Base-by-base conservation (phyloP, 2,888 invertebrate species). In the Torymus texanus region DNA sequence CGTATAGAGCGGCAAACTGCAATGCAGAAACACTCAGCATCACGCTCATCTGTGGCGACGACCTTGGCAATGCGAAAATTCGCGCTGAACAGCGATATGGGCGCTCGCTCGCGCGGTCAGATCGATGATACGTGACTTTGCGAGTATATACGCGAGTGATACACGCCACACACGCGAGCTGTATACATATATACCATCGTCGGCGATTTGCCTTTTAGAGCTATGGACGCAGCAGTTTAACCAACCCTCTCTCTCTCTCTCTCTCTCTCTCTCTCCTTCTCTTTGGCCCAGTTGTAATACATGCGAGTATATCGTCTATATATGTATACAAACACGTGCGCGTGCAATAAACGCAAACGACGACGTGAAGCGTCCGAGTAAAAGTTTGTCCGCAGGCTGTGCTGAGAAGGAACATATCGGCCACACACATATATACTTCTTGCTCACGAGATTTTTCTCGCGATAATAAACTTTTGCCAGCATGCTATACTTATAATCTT, bases 31-130 rank as follows among this genome's bases (percentile, higher is more conserved):
- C 41, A 41, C 41, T 41, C 41, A 41, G 8, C 41, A 41, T 41
- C 41, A 41, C 41, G 41, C 41, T 11, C 53, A 14, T 63, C 41
- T 18, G 11, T 5, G 41, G 41, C 41, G 5, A 41, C 50, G 63
- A 78, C 78, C 78, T 78, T 78, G 74, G n/a, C 73, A 63, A 56
- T 55, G 21, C 41, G 72, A 18, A 67, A 67, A 73, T 67, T 67
- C 51, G 41, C 50, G 66, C 61, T 55, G 70, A 41, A 63, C 67
- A 18, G 61, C 16, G 41, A 41, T 41, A 41, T 41, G 71, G 63
- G 16, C 16, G 63, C 63, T 14, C 10, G 41, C 29, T 3, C 8
- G n/a, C 4, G 29, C 14, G 2, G 24, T 2, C 21, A 18, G 73
- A 65, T 73, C 65, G 56, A 73, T 73, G 53, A 55, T 63, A 56